Percentiles rank a stretch among this genome's conserved stretches.
phyloP scores from a whole-genome alignment of 2,113 vertebrate genomes.

The Calypte anna region DNA sequence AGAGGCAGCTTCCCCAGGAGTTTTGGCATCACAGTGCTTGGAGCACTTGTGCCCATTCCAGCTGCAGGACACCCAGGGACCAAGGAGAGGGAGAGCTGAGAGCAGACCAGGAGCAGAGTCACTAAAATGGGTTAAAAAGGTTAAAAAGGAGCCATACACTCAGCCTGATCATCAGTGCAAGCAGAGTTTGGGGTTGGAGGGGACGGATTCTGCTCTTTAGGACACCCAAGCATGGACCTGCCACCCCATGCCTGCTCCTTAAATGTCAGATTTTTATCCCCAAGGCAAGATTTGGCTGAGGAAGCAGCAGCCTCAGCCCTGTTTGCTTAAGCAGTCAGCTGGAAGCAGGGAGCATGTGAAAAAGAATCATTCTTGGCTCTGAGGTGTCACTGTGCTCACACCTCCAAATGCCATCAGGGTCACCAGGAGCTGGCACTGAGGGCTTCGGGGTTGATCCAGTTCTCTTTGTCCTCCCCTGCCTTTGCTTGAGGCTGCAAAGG shows the following conservation, averaged over 20 bases:
- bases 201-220: not conserved
- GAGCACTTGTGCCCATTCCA: not conserved
- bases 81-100: not conserved
- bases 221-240: too few relatives aligned
- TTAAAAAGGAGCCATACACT: too few relatives aligned
- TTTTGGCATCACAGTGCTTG: too few relatives aligned
- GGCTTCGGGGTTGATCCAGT: not conserved
- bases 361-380: not conserved
- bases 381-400: not conserved
- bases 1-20: not conserved
- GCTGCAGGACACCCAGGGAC: not conserved
- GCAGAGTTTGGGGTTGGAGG: too few relatives aligned
- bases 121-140: too few relatives aligned
- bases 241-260: not conserved
- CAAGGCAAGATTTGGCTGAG: not conserved
- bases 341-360: not conserved
- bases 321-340: conserved; percentile 12
- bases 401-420: not conserved
- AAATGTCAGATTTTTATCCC: not conserved
- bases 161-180: not conserved
- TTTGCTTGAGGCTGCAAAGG: not conserved
- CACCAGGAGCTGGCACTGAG: not conserved
- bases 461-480: not conserved
- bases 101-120: not conserved
- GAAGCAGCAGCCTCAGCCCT: not conserved